Percentiles rank a stretch among this genome's conserved stretches.
Conservation (phyloP, 1,140 invertebrate species). For the Drosophila leontia region DNA sequence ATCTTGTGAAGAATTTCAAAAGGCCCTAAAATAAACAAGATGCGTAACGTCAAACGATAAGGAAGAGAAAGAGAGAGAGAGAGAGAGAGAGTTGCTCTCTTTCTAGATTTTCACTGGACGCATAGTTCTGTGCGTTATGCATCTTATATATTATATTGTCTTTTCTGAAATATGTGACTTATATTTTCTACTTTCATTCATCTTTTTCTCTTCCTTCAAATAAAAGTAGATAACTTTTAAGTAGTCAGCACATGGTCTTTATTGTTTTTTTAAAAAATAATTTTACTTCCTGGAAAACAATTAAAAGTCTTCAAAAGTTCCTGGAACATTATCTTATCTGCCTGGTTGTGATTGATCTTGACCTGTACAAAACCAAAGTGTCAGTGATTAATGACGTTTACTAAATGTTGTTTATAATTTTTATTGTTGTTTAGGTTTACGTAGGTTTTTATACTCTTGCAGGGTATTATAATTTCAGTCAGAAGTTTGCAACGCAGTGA, state of each 20-base stretch:
- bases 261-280: not conserved
- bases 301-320: slow-evolving; percentile 1
- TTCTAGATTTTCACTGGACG: no score
- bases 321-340: slow-evolving; percentile 28
- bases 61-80: no score
- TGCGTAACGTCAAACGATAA: not conserved
- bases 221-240: not conserved
- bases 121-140: not conserved
- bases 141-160: not conserved
- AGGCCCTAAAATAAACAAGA: not conserved
- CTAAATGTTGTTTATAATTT: not conserved
- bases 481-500: no score
- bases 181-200: slow-evolving; percentile 17
- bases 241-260: not conserved
- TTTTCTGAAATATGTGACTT: not conserved
- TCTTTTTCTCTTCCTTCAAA: not conserved
- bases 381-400: slow-evolving; percentile 7
- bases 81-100: no score
- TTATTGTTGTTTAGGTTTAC: not conserved
- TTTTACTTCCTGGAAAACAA: slow-evolving; percentile 10
- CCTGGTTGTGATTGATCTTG: slow-evolving; percentile 13
- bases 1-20: not conserved
- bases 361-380: slow-evolving; percentile 11
- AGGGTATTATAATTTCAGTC: no score
- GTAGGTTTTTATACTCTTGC: not conserved